Evolutionary conservation across 2,113 vertebrate genomes (phyloP).

Genomic region (Neolamprologus variostigma): DNA sequence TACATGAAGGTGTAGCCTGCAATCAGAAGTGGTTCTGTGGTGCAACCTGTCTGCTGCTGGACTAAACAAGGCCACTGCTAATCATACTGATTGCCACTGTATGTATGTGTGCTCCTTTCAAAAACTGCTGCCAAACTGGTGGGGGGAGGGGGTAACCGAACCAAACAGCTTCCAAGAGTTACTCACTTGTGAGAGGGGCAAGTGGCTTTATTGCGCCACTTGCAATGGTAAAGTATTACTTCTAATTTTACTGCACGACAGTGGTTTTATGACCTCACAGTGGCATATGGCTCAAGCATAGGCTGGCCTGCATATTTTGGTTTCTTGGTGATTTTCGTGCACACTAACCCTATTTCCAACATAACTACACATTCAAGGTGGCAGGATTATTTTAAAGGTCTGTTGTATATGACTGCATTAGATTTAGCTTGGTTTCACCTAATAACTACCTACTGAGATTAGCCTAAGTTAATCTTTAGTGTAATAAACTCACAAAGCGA

Average conservation of each 20-base stretch:
- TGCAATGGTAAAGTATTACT: neutral
- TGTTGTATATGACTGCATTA: neutral
- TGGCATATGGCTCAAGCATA: neutral
- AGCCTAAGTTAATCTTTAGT: neutral
- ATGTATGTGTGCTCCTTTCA: neutral
- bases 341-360: neutral
- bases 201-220: neutral
- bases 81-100: neutral
- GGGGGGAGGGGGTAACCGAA: neutral
- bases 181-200: neutral
- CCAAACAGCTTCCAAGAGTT: neutral
- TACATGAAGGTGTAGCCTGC: conserved; percentile 23
- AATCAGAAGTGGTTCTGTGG: conserved; percentile 13
- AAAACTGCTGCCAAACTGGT: neutral
- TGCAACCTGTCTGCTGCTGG: neutral
- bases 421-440: neutral
- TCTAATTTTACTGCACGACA: neutral
- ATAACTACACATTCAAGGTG: neutral
- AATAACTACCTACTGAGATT: neutral
- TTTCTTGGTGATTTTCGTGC: neutral
- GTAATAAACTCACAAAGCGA: neutral
- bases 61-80: conserved; percentile 29
- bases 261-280: neutral
- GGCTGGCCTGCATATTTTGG: neutral
- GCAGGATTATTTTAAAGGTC: neutral